Evolutionary conservation across 2,113 vertebrate species (phyloP).

Genomic region (Taxidea taxus): DNA sequence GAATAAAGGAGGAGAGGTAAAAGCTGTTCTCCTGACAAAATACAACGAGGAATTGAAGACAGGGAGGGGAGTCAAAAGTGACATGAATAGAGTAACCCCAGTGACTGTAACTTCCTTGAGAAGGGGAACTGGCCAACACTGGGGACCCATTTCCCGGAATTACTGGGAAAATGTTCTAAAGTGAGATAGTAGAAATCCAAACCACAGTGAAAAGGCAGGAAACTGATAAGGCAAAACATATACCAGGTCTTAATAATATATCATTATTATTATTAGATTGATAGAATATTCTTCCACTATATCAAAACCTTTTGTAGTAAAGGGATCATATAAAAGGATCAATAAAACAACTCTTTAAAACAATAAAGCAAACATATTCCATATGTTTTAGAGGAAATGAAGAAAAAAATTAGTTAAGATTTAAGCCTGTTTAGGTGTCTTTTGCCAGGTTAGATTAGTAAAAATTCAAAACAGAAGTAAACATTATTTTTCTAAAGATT

Average conservation of each 20-base stretch:
- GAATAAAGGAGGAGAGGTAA: conserved; percentile 72
- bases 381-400: conserved; percentile 65
- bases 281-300: not conserved
- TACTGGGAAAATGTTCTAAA: not conserved
- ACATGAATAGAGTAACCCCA: conserved; percentile 45
- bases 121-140: not conserved
- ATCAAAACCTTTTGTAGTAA: conserved; percentile 14
- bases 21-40: conserved; percentile 70
- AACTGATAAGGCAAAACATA: not conserved
- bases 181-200: not conserved
- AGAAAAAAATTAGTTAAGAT: conserved; percentile 60
- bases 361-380: conserved; percentile 66
- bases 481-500: conserved; percentile 43
- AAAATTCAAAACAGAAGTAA: conserved; percentile 67
- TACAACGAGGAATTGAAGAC: conserved; percentile 72
- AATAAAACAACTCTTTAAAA: conserved; percentile 66
- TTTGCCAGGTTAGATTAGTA: conserved; percentile 53
- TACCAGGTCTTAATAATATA: not conserved
- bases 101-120: not conserved
- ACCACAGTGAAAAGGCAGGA: not conserved
- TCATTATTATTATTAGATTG: not conserved
- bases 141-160: not conserved
- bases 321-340: conserved; percentile 48
- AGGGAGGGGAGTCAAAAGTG: conserved; percentile 36
- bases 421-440: conserved; percentile 50